Percentiles rank a stretch among this genome's conserved stretches.
phyloP scores from a whole-genome alignment of 2,113 vertebrate genomes.

The Nymphicus hollandicus region DNA sequence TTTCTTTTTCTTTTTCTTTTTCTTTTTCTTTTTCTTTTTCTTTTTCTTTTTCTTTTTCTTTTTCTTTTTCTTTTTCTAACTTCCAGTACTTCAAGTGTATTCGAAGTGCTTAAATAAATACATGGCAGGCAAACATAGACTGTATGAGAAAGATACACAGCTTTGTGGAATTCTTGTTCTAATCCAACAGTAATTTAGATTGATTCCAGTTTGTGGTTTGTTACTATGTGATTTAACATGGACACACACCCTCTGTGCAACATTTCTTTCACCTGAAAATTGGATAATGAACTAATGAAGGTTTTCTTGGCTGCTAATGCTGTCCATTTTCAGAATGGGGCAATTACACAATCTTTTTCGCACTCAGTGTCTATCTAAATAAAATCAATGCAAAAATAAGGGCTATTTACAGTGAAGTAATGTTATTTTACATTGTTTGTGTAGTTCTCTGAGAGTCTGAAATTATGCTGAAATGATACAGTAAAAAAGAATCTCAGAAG shows the following conservation, averaged over 20 bases:
- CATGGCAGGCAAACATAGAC: background rate
- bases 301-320: conserved; percentile 44
- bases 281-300: conserved; percentile 54
- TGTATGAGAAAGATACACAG: background rate
- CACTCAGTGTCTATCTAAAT: background rate
- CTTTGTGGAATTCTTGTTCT: background rate
- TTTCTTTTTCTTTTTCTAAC: background rate
- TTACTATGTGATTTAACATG: conserved; percentile 43
- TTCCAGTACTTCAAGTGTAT: background rate
- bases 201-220: conserved; percentile 35
- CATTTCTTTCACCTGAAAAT: conserved; percentile 62
- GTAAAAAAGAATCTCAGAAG: background rate
- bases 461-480: background rate
- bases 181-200: conserved; percentile 29
- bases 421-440: background rate
- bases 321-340: conserved; percentile 17
- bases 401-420: conserved; percentile 15
- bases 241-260: background rate
- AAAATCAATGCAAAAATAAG: background rate
- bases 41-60: rapidly evolving
- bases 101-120: background rate
- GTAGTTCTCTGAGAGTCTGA: background rate
- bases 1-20: rapidly evolving
- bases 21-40: rapidly evolving
- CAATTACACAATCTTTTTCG: conserved; percentile 18